A percentile compares a stretch with the other conserved stretches of the same genome.
These are phyloP conservation scores for Drosophila lini DNA, from an alignment of 1,140 invertebrate species.

Conservation along the genomic window DNA sequence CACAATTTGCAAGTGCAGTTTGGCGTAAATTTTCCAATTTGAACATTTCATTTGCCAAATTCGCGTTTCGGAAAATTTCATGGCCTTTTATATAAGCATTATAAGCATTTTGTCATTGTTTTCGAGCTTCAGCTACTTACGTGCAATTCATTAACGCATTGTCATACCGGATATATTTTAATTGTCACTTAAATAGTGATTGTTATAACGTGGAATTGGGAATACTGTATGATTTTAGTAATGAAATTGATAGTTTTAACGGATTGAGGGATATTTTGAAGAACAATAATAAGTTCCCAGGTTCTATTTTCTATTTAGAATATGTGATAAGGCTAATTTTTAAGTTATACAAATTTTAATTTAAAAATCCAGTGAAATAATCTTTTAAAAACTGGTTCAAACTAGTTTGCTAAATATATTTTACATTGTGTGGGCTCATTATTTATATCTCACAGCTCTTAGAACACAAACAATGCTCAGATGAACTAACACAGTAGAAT, in stretches of 20 bases:
- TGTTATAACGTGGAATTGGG: neutral
- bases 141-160: conserved; percentile 54
- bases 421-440: neutral
- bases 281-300: neutral
- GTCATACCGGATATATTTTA: conserved; percentile 15
- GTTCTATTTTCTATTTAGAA: neutral
- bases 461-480: no score
- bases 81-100: conserved; percentile 27
- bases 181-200: conserved; percentile 4
- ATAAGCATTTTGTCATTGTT: conserved; percentile 39
- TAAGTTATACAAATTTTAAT: neutral
- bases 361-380: neutral
- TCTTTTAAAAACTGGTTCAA: neutral
- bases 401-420: neutral
- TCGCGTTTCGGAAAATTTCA: conserved; percentile 20
- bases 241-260: neutral
- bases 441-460: no score
- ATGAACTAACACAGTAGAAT: neutral
- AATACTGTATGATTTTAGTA: neutral
- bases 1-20: conserved; percentile 60
- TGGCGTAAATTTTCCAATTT: conserved; percentile 59
- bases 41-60: conserved; percentile 55
- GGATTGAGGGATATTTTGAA: neutral
- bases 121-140: conserved; percentile 22
- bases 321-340: no score